phyloP scores from a whole-genome alignment of 2,797 vertebrate genomes.

The Toxotes lorentzi region DNA sequence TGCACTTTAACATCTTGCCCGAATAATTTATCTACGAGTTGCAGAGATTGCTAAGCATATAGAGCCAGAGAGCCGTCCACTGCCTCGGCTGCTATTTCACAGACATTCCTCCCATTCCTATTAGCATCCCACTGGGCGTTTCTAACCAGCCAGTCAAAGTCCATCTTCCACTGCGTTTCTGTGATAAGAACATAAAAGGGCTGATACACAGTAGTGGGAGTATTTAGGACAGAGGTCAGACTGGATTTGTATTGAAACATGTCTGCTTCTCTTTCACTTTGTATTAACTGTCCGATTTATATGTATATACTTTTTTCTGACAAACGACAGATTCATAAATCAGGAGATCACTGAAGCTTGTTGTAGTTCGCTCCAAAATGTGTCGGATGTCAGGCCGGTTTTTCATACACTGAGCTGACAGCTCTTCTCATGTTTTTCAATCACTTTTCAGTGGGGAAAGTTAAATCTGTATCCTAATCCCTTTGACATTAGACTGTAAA shows the following conservation, averaged over 20 bases:
- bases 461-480: constrained; percentile 41
- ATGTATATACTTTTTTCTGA: constrained; percentile 20
- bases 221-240: constrained; percentile 75
- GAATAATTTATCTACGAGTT: constrained; percentile 5
- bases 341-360: constrained; percentile 28
- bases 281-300: constrained; percentile 29
- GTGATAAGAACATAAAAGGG: constrained; percentile 78
- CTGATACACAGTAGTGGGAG: constrained; percentile 47
- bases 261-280: constrained; percentile 5
- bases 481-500: constrained; percentile 60
- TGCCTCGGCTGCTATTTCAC: constrained; percentile 58
- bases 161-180: constrained; percentile 60
- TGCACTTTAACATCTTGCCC: background rate
- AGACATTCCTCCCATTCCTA: constrained; percentile 80
- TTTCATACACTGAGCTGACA: constrained; percentile 34
- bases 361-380: constrained; percentile 16
- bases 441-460: constrained; percentile 37
- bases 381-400: constrained; percentile 31
- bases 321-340: constrained; percentile 19
- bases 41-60: constrained; percentile 9
- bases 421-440: constrained; percentile 27
- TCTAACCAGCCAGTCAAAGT: constrained; percentile 51
- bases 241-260: constrained; percentile 35
- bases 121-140: constrained; percentile 65
- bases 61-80: constrained; percentile 23